Conservation (phyloP, 2,888 invertebrate species). For the Trachelus iudaicus region DNA sequence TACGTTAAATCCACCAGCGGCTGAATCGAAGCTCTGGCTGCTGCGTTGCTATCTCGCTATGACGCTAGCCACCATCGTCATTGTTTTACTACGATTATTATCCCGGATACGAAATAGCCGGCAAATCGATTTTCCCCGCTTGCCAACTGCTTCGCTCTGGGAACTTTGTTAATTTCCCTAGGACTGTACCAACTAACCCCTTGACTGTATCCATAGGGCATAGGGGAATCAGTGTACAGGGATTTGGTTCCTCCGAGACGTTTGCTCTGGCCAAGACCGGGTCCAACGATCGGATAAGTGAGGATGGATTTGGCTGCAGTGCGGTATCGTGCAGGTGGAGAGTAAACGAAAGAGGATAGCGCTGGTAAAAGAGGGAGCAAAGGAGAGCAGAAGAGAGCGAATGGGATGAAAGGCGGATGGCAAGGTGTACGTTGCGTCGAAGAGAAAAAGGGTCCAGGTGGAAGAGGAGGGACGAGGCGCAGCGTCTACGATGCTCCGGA, state of each 20-base stretch:
- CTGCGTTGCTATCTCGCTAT: no score
- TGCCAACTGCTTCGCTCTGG: neutral
- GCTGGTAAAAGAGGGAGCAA: conserved; percentile 12
- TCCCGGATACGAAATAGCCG: neutral
- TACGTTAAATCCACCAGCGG: neutral
- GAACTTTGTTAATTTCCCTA: neutral
- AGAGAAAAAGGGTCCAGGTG: neutral
- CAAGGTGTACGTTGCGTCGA: neutral
- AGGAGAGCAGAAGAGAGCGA: conserved; percentile 29
- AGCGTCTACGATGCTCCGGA: neutral
- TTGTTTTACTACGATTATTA: neutral
- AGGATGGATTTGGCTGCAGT: neutral
- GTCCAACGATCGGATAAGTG: neutral
- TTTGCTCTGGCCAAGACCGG: neutral
- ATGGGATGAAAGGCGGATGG: conserved; percentile 33
- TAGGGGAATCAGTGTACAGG: neutral
- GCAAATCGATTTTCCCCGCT: neutral
- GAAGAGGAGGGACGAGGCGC: neutral
- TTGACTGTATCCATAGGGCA: neutral
- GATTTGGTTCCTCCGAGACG: neutral
- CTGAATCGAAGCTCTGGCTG: neutral
- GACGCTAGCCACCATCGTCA: no score
- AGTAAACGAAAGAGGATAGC: neutral
- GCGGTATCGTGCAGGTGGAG: neutral
- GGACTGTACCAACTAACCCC: neutral